Evolutionary conservation across 23 tunicate genomes (phyloP).

Genomic region (Ascidia mentula): DNA sequence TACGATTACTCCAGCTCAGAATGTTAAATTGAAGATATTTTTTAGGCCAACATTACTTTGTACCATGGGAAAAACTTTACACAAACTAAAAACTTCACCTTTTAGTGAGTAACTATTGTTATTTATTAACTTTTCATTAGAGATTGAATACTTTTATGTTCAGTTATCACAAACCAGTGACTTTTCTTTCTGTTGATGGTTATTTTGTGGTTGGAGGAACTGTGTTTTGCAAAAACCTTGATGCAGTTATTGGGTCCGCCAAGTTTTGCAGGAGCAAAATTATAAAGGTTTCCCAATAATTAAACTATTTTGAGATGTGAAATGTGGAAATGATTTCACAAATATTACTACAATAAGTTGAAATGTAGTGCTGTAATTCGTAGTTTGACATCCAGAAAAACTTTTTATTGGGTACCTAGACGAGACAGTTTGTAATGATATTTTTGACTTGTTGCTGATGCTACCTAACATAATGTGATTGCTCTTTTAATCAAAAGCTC

Average conservation of each 20-base stretch:
- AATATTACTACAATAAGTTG: too few relatives aligned
- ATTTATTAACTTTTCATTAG: background rate
- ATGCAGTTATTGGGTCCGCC: conserved; percentile 61
- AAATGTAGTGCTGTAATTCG: too few relatives aligned
- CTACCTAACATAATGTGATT: too few relatives aligned
- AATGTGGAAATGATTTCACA: too few relatives aligned
- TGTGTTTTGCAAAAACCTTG: conserved; percentile 37
- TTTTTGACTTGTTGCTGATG: too few relatives aligned
- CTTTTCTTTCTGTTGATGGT: conserved; percentile 42
- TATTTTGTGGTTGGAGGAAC: conserved; percentile 66
- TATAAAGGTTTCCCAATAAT: background rate
- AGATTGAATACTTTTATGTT: background rate
- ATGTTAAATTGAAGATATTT: too few relatives aligned
- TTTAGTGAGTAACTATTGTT: conserved; percentile 40
- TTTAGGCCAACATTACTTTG: conserved; percentile 76
- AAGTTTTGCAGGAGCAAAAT: conserved; percentile 74
- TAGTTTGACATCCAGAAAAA: too few relatives aligned
- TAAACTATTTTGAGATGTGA: too few relatives aligned
- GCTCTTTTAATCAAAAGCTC: too few relatives aligned
- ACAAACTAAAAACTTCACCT: conserved; percentile 5
- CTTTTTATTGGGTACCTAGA: too few relatives aligned
- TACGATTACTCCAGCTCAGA: too few relatives aligned
- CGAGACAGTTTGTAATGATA: too few relatives aligned
- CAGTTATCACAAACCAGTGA: conserved; percentile 58
- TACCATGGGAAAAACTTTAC: conserved; percentile 55